These are phyloP conservation scores for Drosophila mimetica DNA, from an alignment of 2,888 invertebrate genomes.

Conservation along the genomic window DNA sequence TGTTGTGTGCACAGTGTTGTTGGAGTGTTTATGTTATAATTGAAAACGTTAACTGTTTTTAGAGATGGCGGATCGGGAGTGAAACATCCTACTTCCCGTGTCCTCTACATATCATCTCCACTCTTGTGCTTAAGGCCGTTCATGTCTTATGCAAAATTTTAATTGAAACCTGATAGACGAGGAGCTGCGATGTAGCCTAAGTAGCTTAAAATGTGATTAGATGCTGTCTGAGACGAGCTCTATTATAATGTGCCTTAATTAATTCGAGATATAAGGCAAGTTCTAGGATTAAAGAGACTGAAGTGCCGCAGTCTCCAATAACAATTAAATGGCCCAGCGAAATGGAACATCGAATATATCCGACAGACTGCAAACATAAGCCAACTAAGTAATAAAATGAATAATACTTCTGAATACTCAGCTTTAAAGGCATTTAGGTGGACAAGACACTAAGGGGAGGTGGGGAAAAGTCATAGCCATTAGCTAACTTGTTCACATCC, in stretches of 20 bases:
- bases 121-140: neutral
- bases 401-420: slow-evolving; percentile 19
- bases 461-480: slow-evolving; percentile 39
- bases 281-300: neutral
- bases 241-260: slow-evolving; percentile 12
- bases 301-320: neutral
- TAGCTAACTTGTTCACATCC: slow-evolving; percentile 71
- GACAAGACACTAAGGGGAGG: neutral
- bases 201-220: slow-evolving; percentile 28
- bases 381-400: slow-evolving; percentile 1
- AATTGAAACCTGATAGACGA: slow-evolving; percentile 42
- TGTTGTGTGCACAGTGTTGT: slow-evolving; percentile 26
- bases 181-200: slow-evolving; percentile 7
- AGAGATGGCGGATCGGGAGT: slow-evolving; percentile 43
- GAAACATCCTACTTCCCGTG: slow-evolving; percentile 46
- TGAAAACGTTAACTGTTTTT: slow-evolving; percentile 59
- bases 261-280: slow-evolving; percentile 14
- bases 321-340: slow-evolving; percentile 7
- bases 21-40: slow-evolving; percentile 64
- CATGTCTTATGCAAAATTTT: slow-evolving; percentile 28
- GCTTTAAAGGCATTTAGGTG: slow-evolving; percentile 4
- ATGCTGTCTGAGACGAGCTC: slow-evolving; percentile 8
- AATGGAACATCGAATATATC: neutral
- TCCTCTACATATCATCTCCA: slow-evolving; percentile 9
- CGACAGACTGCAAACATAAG: neutral